Percentiles rank a stretch among this genome's conserved stretches.
These are phyloP conservation scores for Bombus vancouverensis DNA, from an alignment of 1,140 invertebrate genomes.

Conservation along the genomic window DNA sequence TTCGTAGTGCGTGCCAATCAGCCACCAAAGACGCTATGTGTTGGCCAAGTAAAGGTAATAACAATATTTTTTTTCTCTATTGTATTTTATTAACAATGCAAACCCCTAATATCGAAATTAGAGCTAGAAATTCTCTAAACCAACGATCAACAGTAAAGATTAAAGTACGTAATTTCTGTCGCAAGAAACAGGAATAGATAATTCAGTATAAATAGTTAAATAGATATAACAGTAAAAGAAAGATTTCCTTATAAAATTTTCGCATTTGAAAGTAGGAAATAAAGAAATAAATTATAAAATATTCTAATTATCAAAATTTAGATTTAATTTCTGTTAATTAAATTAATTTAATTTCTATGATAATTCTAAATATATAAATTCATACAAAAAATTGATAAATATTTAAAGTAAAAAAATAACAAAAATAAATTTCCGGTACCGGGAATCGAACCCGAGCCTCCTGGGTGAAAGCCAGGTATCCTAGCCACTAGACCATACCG, in stretches of 20 bases:
- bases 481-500: constrained; percentile 77
- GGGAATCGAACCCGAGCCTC: constrained; percentile 78
- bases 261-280: too few relatives aligned
- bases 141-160: neutral
- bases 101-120: neutral
- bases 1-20: constrained; percentile 88
- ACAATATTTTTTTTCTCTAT: neutral
- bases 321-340: neutral
- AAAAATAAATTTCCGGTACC: constrained; percentile 71
- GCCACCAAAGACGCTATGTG: constrained; percentile 84
- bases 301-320: neutral
- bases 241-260: too few relatives aligned
- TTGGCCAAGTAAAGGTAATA: constrained; percentile 82
- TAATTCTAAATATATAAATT: neutral
- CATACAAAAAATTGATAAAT: neutral
- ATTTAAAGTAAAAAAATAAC: neutral
- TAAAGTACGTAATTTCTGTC: neutral
- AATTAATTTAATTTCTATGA: neutral
- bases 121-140: too few relatives aligned
- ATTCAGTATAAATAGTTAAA: too few relatives aligned
- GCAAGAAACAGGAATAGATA: too few relatives aligned
- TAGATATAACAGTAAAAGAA: too few relatives aligned
- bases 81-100: neutral
- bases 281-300: neutral
- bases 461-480: constrained; percentile 77